phyloP scores from a whole-genome alignment of 2,888 invertebrate species.

The Aphidoletes aphidimyza region DNA sequence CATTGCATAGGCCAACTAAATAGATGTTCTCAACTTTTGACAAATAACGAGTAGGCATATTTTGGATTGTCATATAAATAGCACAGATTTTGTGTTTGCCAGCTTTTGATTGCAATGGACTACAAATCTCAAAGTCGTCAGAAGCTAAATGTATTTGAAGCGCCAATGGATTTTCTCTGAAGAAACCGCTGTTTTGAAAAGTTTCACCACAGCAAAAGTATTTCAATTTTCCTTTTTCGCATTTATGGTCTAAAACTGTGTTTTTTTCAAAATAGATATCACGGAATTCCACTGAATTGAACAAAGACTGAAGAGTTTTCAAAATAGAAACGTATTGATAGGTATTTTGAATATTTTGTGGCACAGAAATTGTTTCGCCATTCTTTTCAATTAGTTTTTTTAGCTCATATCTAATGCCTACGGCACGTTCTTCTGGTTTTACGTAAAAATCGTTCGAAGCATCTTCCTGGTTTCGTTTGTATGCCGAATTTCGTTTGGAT shows the following conservation, averaged over 20 bases:
- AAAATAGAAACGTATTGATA: background rate
- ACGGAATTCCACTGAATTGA: background rate
- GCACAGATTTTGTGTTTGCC: background rate
- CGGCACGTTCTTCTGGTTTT: too few relatives aligned
- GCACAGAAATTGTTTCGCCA: too few relatives aligned
- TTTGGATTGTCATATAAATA: constrained; percentile 8
- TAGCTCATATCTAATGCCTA: too few relatives aligned
- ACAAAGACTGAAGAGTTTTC: background rate
- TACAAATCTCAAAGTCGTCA: background rate
- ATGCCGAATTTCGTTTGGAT: too few relatives aligned
- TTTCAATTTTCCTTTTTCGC: background rate
- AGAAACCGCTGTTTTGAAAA: background rate
- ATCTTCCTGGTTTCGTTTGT: too few relatives aligned
- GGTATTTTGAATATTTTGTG: too few relatives aligned
- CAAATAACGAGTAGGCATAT: background rate
- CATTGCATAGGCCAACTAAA: background rate
- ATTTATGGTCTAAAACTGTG: background rate
- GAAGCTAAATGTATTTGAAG: background rate
- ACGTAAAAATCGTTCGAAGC: too few relatives aligned
- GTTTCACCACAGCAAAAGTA: background rate
- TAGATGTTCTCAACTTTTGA: background rate
- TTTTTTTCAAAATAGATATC: background rate
- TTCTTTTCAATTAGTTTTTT: too few relatives aligned
- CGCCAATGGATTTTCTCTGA: background rate
- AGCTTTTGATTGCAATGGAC: background rate